Conservation (phyloP, 2,888 invertebrate genomes). For the Ophion ellenae region DNA sequence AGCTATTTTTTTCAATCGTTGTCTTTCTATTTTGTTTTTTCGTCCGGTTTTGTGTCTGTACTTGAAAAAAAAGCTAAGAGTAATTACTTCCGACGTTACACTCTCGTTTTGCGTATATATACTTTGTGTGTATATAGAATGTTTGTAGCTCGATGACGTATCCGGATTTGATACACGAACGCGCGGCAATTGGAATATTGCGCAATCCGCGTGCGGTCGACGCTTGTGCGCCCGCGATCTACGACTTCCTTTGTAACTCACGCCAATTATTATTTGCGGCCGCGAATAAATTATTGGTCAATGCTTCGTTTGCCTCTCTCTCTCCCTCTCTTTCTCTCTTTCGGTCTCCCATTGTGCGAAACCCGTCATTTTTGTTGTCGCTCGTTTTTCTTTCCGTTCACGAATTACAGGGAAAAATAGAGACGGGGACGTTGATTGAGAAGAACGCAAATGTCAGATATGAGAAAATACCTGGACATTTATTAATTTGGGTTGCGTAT, state of each 20-base stretch:
- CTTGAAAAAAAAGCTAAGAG: constrained; percentile 1
- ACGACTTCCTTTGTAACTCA: constrained; percentile 42
- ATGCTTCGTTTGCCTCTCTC: background rate
- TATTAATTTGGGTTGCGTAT: background rate
- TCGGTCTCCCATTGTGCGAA: background rate
- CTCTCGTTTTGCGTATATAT: constrained; percentile 13
- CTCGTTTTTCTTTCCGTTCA: background rate
- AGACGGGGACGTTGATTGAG: background rate
- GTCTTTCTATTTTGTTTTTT: background rate
- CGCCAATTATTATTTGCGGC: background rate
- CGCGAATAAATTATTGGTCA: constrained; percentile 32
- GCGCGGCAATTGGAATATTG: constrained; percentile 33
- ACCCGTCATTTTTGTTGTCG: constrained; percentile 1
- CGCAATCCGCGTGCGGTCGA: constrained; percentile 37
- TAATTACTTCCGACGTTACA: constrained; percentile 40
- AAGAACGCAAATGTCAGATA: background rate
- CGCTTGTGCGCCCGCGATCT: background rate
- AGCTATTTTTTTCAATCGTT: no score
- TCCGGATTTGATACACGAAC: constrained; percentile 38
- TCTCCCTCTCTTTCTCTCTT: background rate
- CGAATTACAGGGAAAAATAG: constrained; percentile 3
- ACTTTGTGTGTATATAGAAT: background rate
- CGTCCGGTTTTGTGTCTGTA: background rate
- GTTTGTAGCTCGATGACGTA: background rate
- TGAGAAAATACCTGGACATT: background rate